These are phyloP conservation scores for Aulostomus chinensis DNA, from an alignment of 2,797 vertebrate genomes.

Conservation along the genomic window DNA sequence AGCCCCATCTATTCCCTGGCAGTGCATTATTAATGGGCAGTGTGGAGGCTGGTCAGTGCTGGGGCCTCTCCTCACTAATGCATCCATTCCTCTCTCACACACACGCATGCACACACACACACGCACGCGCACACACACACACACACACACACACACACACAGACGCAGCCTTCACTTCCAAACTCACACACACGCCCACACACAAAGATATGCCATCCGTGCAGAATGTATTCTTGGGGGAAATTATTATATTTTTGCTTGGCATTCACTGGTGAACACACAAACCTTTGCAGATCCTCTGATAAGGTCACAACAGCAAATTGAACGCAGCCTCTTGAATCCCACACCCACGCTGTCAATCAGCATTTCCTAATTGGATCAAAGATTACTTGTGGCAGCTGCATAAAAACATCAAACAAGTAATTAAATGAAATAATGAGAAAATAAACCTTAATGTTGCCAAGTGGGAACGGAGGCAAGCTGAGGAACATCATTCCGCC, in stretches of 20 bases:
- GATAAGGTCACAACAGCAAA: slow-evolving; percentile 69
- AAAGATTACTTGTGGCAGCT: slow-evolving; percentile 77
- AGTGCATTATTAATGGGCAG: slow-evolving; percentile 77
- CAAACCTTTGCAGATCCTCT: slow-evolving; percentile 59
- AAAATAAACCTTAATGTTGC: slow-evolving; percentile 79
- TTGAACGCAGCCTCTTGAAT: slow-evolving; percentile 62
- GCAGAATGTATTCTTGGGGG: slow-evolving; percentile 42
- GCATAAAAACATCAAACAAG: slow-evolving; percentile 78
- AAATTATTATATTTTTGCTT: slow-evolving; percentile 58
- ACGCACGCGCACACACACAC: slow-evolving; percentile 1
- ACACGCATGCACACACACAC: slow-evolving; percentile 40
- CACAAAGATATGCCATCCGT: slow-evolving; percentile 29
- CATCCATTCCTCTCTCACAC: slow-evolving; percentile 75
- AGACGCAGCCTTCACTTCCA: no score
- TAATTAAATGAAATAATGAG: slow-evolving; percentile 82
- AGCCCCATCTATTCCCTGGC: slow-evolving; percentile 63
- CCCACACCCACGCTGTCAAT: slow-evolving; percentile 67
- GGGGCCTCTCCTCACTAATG: slow-evolving; percentile 71
- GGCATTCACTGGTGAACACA: slow-evolving; percentile 36
- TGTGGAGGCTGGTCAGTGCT: slow-evolving; percentile 62
- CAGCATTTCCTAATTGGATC: slow-evolving; percentile 77
- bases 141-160: slow-evolving; percentile 29
- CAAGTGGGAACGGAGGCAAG: slow-evolving; percentile 72
- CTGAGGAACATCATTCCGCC: slow-evolving; percentile 67
- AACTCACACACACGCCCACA: not conserved